Evolutionary conservation across 2,113 vertebrate species (phyloP), one percentile per base, ranked within the genome.

Genomic region (Neopipo cinnamomea): DNA sequence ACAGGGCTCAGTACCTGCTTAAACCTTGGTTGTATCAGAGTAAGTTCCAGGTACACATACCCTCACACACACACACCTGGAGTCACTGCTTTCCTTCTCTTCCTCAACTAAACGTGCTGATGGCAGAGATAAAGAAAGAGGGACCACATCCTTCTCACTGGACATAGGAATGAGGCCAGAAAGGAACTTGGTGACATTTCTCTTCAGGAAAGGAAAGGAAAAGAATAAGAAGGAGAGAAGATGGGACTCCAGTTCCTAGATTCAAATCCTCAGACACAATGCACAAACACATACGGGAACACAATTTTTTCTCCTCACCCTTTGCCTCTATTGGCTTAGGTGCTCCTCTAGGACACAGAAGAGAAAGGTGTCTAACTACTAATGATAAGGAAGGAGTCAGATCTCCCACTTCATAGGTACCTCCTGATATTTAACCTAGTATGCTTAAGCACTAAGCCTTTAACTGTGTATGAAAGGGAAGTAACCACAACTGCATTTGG

Each of bases 81-180:
- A 55, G 58, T 44, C 9, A 35, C 20, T 28, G 37, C 15, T 37
- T 88, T 71, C 20, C 46, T 71, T 78, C 67, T 2, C 3, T 71
- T 74, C 47, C 44, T 59, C 47, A 63, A 37, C 14, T 35, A 72
- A 15, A 78, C 5, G 28, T 56, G 27, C 14, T 44, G 17, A 42
- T 41, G 33, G 39, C 8, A 74, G 35, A 72, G 18, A 72, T 17
- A 21, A 23, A 82, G 39, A 12, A 55, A 13, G 10, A 37, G 4
- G 14, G 7, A 74, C 6, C 6, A 17, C 0, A 0, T 25, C 27
- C 24, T 56, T 24, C 24, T 89, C 1, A 1, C 25, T 16, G 2
- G 12, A 33, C 39, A 8, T 2, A 14, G 30, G 10, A 79, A 82
- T 27, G 35, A 79, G n/a, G 18, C 21, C 18, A n/a, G 33, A 82